These are phyloP conservation scores for Colinus virginianus DNA, from an alignment of 2,113 vertebrate genomes.

Conservation along the genomic window DNA sequence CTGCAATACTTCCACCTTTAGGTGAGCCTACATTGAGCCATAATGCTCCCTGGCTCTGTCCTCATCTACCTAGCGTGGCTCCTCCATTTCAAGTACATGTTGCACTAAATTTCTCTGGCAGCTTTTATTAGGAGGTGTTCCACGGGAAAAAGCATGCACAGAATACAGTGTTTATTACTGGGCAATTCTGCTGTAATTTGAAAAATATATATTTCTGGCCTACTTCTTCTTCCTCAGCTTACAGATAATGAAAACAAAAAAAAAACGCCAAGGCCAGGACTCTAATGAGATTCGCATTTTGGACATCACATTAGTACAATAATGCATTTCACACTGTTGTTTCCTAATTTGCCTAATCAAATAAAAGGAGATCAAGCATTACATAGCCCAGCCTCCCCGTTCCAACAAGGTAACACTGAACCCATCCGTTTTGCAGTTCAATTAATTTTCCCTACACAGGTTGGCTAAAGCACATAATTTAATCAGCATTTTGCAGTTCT, in stretches of 20 bases:
- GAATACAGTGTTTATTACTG: neutral
- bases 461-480: conserved; percentile 50
- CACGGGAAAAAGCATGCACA: neutral
- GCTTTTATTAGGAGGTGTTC: neutral
- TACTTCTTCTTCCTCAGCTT: neutral
- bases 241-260: neutral
- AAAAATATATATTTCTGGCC: neutral
- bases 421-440: conserved; percentile 26
- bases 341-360: conserved; percentile 65
- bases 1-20: neutral
- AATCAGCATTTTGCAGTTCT: neutral
- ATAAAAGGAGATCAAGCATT: conserved; percentile 62
- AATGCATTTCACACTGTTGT: conserved; percentile 68
- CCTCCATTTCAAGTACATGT: neutral
- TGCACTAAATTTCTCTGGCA: neutral
- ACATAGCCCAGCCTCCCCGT: neutral
- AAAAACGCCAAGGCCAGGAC: neutral
- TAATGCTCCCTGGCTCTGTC: fast-evolving
- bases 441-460: conserved; percentile 37
- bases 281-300: conserved; percentile 55
- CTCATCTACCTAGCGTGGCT: fast-evolving
- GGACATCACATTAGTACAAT: conserved; percentile 29
- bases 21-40: fast-evolving
- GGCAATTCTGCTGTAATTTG: neutral
- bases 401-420: conserved; percentile 37